Evolutionary conservation across 2,888 invertebrate genomes (phyloP), one percentile per base, ranked within the genome.

Genomic region (Cephalotes varians): DNA sequence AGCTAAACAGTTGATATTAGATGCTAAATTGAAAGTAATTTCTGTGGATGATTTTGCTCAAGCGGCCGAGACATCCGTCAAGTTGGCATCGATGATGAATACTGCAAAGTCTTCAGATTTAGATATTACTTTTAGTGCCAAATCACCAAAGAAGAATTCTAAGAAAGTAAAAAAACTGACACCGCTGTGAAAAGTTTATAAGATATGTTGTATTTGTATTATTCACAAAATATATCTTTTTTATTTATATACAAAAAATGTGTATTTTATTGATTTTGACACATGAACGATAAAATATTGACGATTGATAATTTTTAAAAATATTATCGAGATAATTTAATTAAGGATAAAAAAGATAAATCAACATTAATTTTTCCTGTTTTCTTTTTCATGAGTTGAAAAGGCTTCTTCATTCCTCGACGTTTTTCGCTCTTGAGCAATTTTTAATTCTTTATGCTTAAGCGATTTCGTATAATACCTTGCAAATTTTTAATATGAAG

Each of bases 11-110:
- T 37, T 93, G 25, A 90, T 93, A 80, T 21, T 37, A 0, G 86
- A 91, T 0, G 85, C 92, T 9, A 87, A 91, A 37, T 76, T 91
- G 12, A 91, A 91, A 80, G 88, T 92, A 44, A 88, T 92, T 44
- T 84, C 90, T 1, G 88, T 90, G 9, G 90, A 92, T 4, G 92
- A 92, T 73, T 88, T 93, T 76, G 62, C 89, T 10, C 40, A 67
- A 18, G 92, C 92, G 15, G 92, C 91, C 0, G 85, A 88, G 51
- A 84, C 89, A 9, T 84, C 83, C 18, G 91, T 92, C 4, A 87
- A 87, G 47, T 56, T 92, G 54, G 89, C 92, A 10, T 64, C 72
- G 18, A 89, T 92, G 58, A 79, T 90, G 21, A 83, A 87, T 15
- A 15, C 86, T 9, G 90, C 91, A 2, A 85, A 31, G 91, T 76